Percentiles rank a stretch among this genome's conserved stretches.
Conservation (phyloP, 2,113 vertebrate species). For the Ammodytes dubius region DNA sequence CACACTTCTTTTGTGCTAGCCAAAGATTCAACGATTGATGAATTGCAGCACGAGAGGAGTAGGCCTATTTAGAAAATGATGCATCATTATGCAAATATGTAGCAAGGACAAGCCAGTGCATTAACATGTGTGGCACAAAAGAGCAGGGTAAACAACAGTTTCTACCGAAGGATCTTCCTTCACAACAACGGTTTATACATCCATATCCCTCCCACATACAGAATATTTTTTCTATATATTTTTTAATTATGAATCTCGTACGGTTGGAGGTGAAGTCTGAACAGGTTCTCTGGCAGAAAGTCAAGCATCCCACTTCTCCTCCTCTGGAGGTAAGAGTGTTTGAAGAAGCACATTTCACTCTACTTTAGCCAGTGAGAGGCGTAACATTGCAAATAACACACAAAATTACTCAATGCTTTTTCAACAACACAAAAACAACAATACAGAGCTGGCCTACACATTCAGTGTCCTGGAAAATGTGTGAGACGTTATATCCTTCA, state of each 20-base stretch:
- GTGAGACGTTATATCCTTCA: background rate
- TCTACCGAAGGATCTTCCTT: background rate
- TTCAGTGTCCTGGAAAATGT: background rate
- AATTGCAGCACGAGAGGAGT: background rate
- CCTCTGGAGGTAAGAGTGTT: slow-evolving; percentile 7
- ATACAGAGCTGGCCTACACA: slow-evolving; percentile 9
- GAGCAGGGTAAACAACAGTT: background rate
- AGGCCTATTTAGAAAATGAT: slow-evolving; percentile 8
- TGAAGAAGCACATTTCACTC: slow-evolving; percentile 12
- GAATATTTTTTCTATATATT: background rate
- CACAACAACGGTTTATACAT: background rate
- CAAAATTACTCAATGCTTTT: slow-evolving; percentile 14
- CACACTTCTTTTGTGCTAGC: slow-evolving; percentile 3
- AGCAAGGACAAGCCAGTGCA: background rate
- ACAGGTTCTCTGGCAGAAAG: slow-evolving; percentile 15
- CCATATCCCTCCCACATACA: slow-evolving; percentile 12
- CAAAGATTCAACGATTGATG: background rate
- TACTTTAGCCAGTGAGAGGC: slow-evolving; percentile 20
- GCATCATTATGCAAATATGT: slow-evolving; percentile 27
- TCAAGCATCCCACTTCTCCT: slow-evolving; percentile 11
- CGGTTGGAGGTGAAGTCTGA: background rate
- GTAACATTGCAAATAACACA: slow-evolving; percentile 8
- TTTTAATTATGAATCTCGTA: background rate
- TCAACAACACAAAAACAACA: too few species aligned
- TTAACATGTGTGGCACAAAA: slow-evolving; percentile 1